These are phyloP conservation scores for Leucania comma DNA, from an alignment of 2,888 invertebrate species.

Conservation along the genomic window DNA sequence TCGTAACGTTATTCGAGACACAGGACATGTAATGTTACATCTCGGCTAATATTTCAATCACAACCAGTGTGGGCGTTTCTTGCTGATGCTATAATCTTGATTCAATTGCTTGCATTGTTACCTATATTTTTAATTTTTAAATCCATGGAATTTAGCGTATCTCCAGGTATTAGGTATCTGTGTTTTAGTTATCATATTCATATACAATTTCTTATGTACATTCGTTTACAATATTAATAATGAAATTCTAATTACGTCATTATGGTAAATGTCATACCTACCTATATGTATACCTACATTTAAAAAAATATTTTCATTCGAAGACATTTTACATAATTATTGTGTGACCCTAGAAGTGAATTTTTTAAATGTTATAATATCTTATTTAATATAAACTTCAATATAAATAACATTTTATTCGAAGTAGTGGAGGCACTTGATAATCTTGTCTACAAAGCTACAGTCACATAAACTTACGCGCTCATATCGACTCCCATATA, in stretches of 20 bases:
- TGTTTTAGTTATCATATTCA: conserved; percentile 19
- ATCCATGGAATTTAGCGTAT: conserved; percentile 7
- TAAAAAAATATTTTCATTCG: conserved; percentile 30
- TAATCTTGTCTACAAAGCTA: conserved; percentile 37
- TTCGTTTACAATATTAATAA: conserved; percentile 25
- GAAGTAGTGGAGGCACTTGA: conserved; percentile 58
- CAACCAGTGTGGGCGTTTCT: conserved; percentile 18
- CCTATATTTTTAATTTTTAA: conserved; percentile 4
- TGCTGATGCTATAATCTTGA: conserved; percentile 17
- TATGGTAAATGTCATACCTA: conserved; percentile 19
- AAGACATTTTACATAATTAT: conserved; percentile 17
- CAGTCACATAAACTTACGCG: conserved; percentile 35
- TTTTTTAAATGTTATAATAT: conserved; percentile 43
- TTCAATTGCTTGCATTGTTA: conserved; percentile 10
- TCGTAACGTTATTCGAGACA: conserved; percentile 36
- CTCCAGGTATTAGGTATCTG: conserved; percentile 9
- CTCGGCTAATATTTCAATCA: conserved; percentile 37
- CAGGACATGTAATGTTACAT: conserved; percentile 24
- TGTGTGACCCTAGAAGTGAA: conserved; percentile 29
- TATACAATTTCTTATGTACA: conserved; percentile 33
- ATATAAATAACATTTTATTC: conserved; percentile 52
- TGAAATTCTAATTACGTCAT: conserved; percentile 31
- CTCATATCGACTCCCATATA: conserved; percentile 27
- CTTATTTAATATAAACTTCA: conserved; percentile 59
- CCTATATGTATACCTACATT: conserved; percentile 15